Base-by-base conservation (phyloP, 92 coral and sea anemone species). In the Ricordea florida region DNA sequence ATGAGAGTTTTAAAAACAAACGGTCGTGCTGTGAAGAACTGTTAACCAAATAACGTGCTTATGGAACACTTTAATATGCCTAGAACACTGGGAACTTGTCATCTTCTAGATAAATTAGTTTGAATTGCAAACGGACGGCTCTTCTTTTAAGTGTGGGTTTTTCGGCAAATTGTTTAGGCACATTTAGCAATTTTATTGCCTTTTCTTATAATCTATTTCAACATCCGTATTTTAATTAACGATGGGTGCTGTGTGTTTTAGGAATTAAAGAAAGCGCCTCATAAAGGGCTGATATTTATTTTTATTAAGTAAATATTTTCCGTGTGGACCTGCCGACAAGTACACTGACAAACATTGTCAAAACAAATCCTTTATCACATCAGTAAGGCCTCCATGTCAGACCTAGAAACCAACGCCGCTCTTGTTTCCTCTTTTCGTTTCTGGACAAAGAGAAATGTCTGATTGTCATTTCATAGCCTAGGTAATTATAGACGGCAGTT, bases 211-310 rank as follows among this genome's bases (percentile, higher is more conserved):
- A 73, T 73, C 60, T 57, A 59, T 58, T 73, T 59, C 69, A 73
- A 78, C 57, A 74, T 57, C 78, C 63, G 66, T 60, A 64, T 72
- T 90, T 83, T 82, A 87, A 87, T 90, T 83, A 79, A 52, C 63
- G 71, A 36, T 31, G 72, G 93, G 86, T 66, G 90, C 85, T 90
- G 92, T 78, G 61, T 86, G 83, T 79, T 90, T 90, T 90, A 42
- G 81, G 66, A 79, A 90, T 90, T 87, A 90, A 90, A 87, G 78
- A 64, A 84, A 79, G 86, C 85, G 59, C 86, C 75, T 66, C 61
- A 63, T 82, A 76, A 86, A 81, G 72, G 66, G 35, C 57, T 32
- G 36, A 45, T 71, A 69, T 74, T 76, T 57, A 80, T 53, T 74
- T 65, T 43, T 56, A 81, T 56, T 69, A 74, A 72, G 84, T 87